A percentile compares a stretch with the other conserved stretches of the same genome.
phyloP scores from a whole-genome alignment of 1,140 invertebrate species.

The Drosophila albomicans region DNA sequence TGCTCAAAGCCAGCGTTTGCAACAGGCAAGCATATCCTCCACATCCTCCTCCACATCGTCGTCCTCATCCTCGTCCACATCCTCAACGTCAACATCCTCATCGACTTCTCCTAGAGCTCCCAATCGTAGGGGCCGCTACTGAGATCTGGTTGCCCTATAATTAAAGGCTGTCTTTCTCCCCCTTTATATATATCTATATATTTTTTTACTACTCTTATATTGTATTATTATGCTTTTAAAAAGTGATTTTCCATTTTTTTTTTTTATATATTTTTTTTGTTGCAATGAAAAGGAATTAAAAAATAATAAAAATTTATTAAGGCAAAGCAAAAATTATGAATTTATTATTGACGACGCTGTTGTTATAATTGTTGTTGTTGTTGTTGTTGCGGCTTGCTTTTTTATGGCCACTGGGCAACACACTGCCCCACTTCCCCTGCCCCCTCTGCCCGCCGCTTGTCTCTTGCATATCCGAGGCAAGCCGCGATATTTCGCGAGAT shows the following conservation, averaged over 20 bases:
- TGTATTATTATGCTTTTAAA: conserved; percentile 62
- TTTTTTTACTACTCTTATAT: conserved; percentile 43
- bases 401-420: conserved; percentile 54
- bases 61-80: not conserved
- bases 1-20: not conserved
- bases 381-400: conserved; percentile 30
- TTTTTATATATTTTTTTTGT: conserved; percentile 39
- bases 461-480: not conserved
- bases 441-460: not conserved
- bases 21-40: not conserved
- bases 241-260: conserved; percentile 49
- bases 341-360: conserved; percentile 71
- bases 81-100: conserved; percentile 7
- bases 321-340: conserved; percentile 79
- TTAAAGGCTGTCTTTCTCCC: conserved; percentile 48
- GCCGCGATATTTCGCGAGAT: conserved; percentile 59
- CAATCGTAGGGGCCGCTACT: conserved; percentile 55
- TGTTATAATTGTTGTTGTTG: conserved; percentile 25
- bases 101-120: conserved; percentile 31
- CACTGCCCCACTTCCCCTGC: not conserved
- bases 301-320: conserved; percentile 83
- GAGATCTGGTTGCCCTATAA: conserved; percentile 41
- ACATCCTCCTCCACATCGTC: not conserved
- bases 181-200: conserved; percentile 9
- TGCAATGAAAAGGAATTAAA: conserved; percentile 73